phyloP scores from a whole-genome alignment of 2,888 invertebrate species.

The Noctuana brunneofusca region DNA sequence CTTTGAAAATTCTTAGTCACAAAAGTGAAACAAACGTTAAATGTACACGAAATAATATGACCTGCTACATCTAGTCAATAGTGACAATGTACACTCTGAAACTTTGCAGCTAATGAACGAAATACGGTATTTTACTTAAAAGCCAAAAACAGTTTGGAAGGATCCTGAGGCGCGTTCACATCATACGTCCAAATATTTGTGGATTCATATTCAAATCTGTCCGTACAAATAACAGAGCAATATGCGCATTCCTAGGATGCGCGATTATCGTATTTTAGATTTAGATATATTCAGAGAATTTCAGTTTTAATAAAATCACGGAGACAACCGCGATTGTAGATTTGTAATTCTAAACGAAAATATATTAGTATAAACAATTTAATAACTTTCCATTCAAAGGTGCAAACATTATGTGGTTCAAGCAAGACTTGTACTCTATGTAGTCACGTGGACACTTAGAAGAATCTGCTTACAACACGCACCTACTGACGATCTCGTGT shows the following conservation, averaged over 20 bases:
- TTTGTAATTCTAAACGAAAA: too few relatives aligned
- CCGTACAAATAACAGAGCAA: not conserved
- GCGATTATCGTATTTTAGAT: too few relatives aligned
- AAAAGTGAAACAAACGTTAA: not conserved
- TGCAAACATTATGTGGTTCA: too few relatives aligned
- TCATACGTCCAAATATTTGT: not conserved
- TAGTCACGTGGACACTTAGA: too few relatives aligned
- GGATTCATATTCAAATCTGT: not conserved
- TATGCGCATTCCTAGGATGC: too few relatives aligned
- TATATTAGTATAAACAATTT: too few relatives aligned
- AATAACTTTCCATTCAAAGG: not conserved
- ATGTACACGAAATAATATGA: not conserved
- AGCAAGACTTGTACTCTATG: too few relatives aligned
- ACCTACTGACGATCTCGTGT: too few relatives aligned
- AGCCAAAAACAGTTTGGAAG: not conserved
- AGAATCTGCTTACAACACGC: too few relatives aligned
- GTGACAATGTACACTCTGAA: not conserved
- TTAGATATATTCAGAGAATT: too few relatives aligned
- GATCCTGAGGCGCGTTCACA: not conserved
- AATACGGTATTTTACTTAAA: not conserved
- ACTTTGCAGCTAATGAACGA: not conserved
- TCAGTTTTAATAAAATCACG: too few relatives aligned
- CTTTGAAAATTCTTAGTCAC: not conserved
- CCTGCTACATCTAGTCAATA: not conserved
- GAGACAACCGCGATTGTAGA: too few relatives aligned